Base-by-base conservation (phyloP, 2,888 invertebrate genomes). In the Thymelicus acteon region DNA sequence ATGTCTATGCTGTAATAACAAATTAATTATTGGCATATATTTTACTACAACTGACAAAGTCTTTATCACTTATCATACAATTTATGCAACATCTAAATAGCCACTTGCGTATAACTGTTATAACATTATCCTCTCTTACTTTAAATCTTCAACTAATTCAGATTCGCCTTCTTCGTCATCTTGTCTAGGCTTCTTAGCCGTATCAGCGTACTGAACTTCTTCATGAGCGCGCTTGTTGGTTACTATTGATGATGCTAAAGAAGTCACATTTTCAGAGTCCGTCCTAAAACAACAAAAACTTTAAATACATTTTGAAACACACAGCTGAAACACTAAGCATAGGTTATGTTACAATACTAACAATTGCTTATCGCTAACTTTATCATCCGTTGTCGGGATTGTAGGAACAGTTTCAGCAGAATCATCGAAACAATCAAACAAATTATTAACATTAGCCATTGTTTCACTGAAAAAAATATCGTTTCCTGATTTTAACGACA, bases 1-100 rank as follows among this genome's bases (percentile, higher is more conserved):
- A 97, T 96, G 61, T 97, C 96, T 76, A 97, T 90, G 80, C 97
- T 97, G 81, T 80, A 94, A 85, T 52, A 58, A 60, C 15, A 60
- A 37, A 24, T 65, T 31, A 47, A 58, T 31, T 47, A 19, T 31
- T 40, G 40, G 6, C 8, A 40, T 40, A 39, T 7, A 40, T 40
- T 40, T 40, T 8, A 40, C 40, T 31, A 7, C 7, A 7, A 7
- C 7, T 8, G 8, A 7, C 40, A 40, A 40, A 7, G 5, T 40
- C 7, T 40, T 8, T 40, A 8, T 8, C 6, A 40, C 8, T 6
- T 8, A 40, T 6, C 7, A 40, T 40, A 40, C 6, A 40, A 40
- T 40, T 40, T 40, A 40, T 40, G 7, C 8, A 7, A 8, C 7
- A 40, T 40, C 12, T 12, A 44, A 12, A 12, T 12, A 10, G 7